A percentile compares a stretch with the other conserved stretches of the same genome.
Evolutionary conservation across 2,888 invertebrate genomes (phyloP).

Genomic region (Cephus pulcher): DNA sequence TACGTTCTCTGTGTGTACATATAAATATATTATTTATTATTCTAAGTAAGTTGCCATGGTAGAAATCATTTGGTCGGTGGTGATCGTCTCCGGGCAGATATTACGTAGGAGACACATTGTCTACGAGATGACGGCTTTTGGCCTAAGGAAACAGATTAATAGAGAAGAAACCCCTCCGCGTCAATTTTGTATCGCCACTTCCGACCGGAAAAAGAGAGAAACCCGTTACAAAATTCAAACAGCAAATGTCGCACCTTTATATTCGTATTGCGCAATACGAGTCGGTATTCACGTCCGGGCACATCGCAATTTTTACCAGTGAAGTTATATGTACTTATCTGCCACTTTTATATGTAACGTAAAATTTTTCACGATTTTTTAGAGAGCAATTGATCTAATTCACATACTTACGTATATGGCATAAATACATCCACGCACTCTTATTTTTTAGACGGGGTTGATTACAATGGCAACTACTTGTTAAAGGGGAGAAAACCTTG

Average conservation of each 20-base stretch:
- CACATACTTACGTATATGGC: neutral
- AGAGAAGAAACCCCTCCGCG: conserved; percentile 46
- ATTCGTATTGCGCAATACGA: neutral
- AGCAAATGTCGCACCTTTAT: neutral
- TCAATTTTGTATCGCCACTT: conserved; percentile 53
- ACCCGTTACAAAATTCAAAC: neutral
- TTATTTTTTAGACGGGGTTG: conserved; percentile 19
- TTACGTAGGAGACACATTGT: neutral
- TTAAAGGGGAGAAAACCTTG: neutral
- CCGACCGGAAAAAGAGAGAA: conserved; percentile 34
- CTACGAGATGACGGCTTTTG: conserved; percentile 33
- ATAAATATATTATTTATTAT: conserved; percentile 1
- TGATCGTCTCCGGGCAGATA: conserved; percentile 32
- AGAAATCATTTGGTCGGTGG: conserved; percentile 24
- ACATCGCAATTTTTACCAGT: neutral
- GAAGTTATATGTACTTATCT: neutral
- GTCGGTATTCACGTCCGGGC: neutral
- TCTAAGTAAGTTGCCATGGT: conserved; percentile 18
- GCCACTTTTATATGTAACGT: conserved; percentile 11
- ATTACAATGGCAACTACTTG: neutral
- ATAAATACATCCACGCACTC: conserved; percentile 10
- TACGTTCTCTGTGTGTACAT: neutral
- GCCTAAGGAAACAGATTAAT: conserved; percentile 35
- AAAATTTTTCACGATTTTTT: conserved; percentile 12
- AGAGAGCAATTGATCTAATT: neutral